Base-by-base conservation (phyloP, 2,113 vertebrate species). In the Gadus macrocephalus region DNA sequence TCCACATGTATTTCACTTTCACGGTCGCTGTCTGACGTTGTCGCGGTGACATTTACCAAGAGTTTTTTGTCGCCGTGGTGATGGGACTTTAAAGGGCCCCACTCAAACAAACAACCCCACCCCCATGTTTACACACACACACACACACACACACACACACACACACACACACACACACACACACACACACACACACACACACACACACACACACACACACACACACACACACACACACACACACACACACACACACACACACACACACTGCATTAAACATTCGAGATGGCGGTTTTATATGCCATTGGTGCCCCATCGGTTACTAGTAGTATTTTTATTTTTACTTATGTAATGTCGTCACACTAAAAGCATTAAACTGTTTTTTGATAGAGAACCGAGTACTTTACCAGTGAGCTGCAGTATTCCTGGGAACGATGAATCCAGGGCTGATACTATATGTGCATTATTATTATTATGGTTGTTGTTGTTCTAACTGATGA, bases 1-100 rank as follows among this genome's bases (percentile, higher is more conserved):
- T 90, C 87, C 85, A 75, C 77, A 73, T 86, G 82, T 86, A 85
- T 87, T 87, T 88, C 77, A 77, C 75, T 87, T 88, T 78, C 72
- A 78, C 72, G 81, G 61, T 85, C 77, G 77, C 64, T 74, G 76
- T 85, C 82, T 76, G 15, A 16, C 11, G 15, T n/a, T 6, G 56
- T 16, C 56, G 56, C 19, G 1, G 56, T 19, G 19, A 27, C 20
- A 22, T 62, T 69, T 62, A 56, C 17, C 14, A 12, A 56, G 15
- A 58, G 55, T 17, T 17, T 58, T 58, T 16, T 58, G 55, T 58
- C n/a, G 5, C n/a, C n/a, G 55, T 17, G 15, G 15, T 58, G 15
- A 17, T 58, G 55, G 5, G 55, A 17, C 15, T 17, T 58, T 58
- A 58, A 17, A 58, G 55, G 55, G 16, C 25, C 38, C 35, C 27